These are phyloP conservation scores for Ictalurus punctatus DNA, from an alignment of 2,113 vertebrate genomes.

Conservation along the genomic window DNA sequence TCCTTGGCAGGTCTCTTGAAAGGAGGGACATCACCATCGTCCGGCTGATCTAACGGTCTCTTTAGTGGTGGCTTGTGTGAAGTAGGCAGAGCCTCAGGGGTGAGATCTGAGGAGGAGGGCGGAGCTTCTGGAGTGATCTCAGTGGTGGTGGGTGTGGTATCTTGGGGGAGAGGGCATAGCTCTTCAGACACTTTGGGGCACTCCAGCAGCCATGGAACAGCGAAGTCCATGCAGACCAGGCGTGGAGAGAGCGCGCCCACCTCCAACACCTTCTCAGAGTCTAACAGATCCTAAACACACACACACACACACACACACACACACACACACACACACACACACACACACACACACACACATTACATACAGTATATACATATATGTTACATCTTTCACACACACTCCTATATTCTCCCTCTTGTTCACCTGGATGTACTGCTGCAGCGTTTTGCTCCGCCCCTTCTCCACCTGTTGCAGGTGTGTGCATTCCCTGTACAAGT, in stretches of 20 bases:
- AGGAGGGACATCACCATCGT: neutral
- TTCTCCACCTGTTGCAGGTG: slow-evolving; percentile 63
- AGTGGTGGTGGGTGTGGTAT: neutral
- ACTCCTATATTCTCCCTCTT: neutral
- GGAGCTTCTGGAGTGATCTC: neutral
- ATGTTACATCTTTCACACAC: neutral
- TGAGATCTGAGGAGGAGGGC: neutral
- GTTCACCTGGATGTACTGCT: slow-evolving; percentile 74
- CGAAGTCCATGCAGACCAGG: slow-evolving; percentile 70
- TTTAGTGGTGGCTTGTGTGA: neutral
- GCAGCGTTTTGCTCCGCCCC: slow-evolving; percentile 67
- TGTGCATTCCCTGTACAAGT: slow-evolving; percentile 67
- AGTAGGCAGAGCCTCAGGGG: neutral
- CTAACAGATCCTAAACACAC: slow-evolving; percentile 61
- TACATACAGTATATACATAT: neutral
- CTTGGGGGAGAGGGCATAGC: neutral
- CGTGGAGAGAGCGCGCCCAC: slow-evolving; percentile 72
- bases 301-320: neutral
- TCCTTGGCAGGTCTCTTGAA: neutral
- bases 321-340: neutral
- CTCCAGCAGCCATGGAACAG: slow-evolving; percentile 78
- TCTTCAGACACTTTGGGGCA: neutral
- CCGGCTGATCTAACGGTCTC: neutral
- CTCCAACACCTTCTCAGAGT: slow-evolving; percentile 74
- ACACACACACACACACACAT: neutral